phyloP scores from a whole-genome alignment of 2,888 invertebrate genomes.

The Leucoma salicis region DNA sequence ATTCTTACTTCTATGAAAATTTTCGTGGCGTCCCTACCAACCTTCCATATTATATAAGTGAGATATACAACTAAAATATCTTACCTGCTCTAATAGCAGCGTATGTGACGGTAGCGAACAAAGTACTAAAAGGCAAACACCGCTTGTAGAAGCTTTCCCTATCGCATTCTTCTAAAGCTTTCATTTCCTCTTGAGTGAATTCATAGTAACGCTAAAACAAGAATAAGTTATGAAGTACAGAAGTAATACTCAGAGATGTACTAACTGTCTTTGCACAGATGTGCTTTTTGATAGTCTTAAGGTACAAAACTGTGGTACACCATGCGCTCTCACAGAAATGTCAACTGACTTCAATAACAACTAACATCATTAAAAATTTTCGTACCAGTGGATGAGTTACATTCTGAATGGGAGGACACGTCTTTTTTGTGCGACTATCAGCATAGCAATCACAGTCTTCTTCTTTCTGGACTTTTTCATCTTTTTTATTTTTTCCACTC shows the following conservation, averaged over 20 bases:
- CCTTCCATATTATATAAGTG: conserved; percentile 8
- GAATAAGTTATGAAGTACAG: background rate
- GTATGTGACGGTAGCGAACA: conserved; percentile 84
- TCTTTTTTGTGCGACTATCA: conserved; percentile 32
- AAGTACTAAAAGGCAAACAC: conserved; percentile 85
- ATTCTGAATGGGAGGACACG: conserved; percentile 51
- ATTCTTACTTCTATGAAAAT: conserved; percentile 70
- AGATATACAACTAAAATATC: background rate
- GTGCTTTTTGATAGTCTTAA: too few relatives aligned
- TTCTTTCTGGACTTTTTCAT: conserved; percentile 27
- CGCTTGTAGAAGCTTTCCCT: conserved; percentile 89
- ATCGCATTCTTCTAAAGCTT: conserved; percentile 88
- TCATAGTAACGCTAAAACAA: conserved; percentile 80
- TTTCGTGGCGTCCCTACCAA: conserved; percentile 51
- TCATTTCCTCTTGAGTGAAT: conserved; percentile 87
- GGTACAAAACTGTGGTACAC: too few relatives aligned
- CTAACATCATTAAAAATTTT: too few relatives aligned
- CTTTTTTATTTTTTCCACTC: conserved; percentile 41
- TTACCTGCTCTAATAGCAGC: conserved; percentile 85
- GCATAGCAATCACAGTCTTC: conserved; percentile 45
- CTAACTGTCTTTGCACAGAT: too few relatives aligned
- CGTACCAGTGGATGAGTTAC: conserved; percentile 70
- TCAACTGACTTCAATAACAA: too few relatives aligned
- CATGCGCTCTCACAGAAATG: too few relatives aligned
- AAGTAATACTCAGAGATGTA: too few relatives aligned